These are phyloP conservation scores for Porites rus DNA, from an alignment of 92 coral and sea anemone species.

Conservation along the genomic window DNA sequence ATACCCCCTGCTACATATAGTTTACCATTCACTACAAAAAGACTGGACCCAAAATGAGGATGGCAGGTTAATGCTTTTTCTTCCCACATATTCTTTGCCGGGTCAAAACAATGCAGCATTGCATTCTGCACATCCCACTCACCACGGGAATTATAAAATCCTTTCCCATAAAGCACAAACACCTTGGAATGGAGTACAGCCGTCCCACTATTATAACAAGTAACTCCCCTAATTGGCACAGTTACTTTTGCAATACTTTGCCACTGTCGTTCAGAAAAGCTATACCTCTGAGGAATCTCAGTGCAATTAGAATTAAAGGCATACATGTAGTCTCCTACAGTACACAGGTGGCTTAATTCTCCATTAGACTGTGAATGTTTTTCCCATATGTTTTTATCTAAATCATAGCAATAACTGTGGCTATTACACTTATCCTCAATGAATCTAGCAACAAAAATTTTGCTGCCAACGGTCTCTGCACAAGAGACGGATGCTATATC, in stretches of 20 bases:
- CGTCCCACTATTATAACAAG: not conserved
- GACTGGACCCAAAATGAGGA: conserved; percentile 30
- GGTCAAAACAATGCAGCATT: conserved; percentile 14
- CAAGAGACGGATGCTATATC: not conserved
- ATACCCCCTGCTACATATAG: conserved; percentile 32
- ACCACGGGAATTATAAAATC: no score
- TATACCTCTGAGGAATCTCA: not conserved
- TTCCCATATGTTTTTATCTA: not conserved
- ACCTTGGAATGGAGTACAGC: not conserved
- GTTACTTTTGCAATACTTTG: not conserved
- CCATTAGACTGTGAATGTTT: not conserved
- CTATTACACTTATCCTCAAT: no score
- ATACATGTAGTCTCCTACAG: not conserved
- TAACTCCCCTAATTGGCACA: not conserved
- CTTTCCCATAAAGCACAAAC: conserved; percentile 2
- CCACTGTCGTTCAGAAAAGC: not conserved
- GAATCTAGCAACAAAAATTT: not conserved
- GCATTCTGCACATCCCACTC: not conserved
- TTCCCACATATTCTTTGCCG: conserved; percentile 27
- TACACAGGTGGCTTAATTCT: not conserved
- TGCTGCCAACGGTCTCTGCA: not conserved
- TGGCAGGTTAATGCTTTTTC: conserved; percentile 1
- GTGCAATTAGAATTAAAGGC: not conserved
- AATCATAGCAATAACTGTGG: not conserved
- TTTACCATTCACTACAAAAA: conserved; percentile 27